Conservation (phyloP, 2,797 vertebrate species). For the Xenentodon cancila region DNA sequence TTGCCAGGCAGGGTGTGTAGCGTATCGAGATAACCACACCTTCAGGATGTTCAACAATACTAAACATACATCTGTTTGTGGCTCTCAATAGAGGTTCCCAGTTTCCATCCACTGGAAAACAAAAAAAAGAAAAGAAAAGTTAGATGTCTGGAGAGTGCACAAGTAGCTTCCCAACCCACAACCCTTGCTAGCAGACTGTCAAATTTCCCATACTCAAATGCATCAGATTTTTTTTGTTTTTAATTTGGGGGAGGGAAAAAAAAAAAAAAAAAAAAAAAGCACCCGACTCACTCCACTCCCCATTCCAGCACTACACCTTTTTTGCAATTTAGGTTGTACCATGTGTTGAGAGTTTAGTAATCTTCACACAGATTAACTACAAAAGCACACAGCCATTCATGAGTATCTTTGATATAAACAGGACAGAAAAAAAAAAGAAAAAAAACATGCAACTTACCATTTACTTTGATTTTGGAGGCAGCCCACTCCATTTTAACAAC, state of each 20-base stretch:
- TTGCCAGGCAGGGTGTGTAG: conserved; percentile 71
- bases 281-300: too few species aligned
- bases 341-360: too few species aligned
- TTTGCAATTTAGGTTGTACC: too few species aligned
- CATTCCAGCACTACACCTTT: too few species aligned
- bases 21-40: conserved; percentile 68
- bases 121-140: background rate
- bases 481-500: conserved; percentile 66
- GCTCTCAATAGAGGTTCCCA: conserved; percentile 71
- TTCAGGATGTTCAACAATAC: conserved; percentile 68
- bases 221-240: too few species aligned
- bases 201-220: too few species aligned
- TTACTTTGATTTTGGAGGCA: conserved; percentile 62
- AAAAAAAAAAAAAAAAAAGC: too few species aligned
- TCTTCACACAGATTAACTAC: too few species aligned
- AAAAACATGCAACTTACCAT: conserved; percentile 69
- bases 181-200: too few species aligned
- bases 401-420: background rate
- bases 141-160: background rate
- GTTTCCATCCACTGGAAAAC: conserved; percentile 62
- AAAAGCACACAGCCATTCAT: too few species aligned
- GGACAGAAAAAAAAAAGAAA: too few species aligned
- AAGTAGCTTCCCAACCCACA: background rate
- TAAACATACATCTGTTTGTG: conserved; percentile 72
- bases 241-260: too few species aligned